phyloP scores from a whole-genome alignment of 2,888 invertebrate species.

The Diarsia dahlii region DNA sequence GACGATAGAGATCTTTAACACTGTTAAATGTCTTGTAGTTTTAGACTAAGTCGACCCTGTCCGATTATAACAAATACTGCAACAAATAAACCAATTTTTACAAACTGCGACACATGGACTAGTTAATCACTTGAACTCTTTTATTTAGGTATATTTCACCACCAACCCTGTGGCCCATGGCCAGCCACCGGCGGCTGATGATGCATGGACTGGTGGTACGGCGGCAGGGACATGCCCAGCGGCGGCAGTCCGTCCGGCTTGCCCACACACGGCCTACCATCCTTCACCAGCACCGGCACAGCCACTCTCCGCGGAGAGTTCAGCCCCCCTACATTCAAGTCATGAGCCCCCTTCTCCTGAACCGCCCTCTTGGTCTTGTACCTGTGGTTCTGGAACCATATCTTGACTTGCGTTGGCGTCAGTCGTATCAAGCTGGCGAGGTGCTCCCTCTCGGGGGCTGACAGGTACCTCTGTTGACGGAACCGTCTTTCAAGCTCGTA shows the following conservation, averaged over 20 bases:
- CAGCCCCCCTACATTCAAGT: slow-evolving; percentile 92
- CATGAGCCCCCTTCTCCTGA: slow-evolving; percentile 96
- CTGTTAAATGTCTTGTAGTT: neutral
- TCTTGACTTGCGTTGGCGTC: slow-evolving; percentile 99
- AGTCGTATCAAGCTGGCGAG: slow-evolving; percentile 98
- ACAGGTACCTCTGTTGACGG: slow-evolving; percentile 98
- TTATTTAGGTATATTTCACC: slow-evolving; percentile 79
- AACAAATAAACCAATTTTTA: slow-evolving; percentile 45
- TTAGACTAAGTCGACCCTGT: neutral
- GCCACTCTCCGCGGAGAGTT: slow-evolving; percentile 97
- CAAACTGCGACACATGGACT: slow-evolving; percentile 77
- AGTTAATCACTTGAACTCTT: slow-evolving; percentile 78
- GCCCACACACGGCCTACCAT: slow-evolving; percentile 97
- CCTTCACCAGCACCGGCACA: slow-evolving; percentile 98
- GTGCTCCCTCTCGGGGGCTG: slow-evolving; percentile 99
- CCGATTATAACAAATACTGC: neutral
- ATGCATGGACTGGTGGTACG: slow-evolving; percentile 87
- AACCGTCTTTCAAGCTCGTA: slow-evolving; percentile 98
- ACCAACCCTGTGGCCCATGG: slow-evolving; percentile 88
- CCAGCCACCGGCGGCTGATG: slow-evolving; percentile 83
- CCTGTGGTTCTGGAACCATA: slow-evolving; percentile 99
- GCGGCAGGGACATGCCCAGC: slow-evolving; percentile 87
- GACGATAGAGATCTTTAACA: neutral
- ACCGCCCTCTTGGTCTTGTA: slow-evolving; percentile 99
- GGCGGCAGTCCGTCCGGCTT: slow-evolving; percentile 89